phyloP scores from a whole-genome alignment of 2,888 invertebrate genomes.

The Hirtodrosophila duncani region DNA sequence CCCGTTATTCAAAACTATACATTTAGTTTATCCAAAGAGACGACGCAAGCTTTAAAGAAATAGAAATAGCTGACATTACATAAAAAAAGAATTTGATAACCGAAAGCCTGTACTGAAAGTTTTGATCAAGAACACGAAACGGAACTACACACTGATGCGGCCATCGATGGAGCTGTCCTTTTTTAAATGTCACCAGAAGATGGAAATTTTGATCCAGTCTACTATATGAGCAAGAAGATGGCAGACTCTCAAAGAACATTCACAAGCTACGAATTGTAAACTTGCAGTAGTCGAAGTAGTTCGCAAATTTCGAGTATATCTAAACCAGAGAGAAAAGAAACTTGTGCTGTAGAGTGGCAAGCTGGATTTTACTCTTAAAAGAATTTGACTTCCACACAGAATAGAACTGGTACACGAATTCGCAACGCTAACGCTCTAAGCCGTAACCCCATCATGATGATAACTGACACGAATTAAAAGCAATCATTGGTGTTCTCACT shows the following conservation, averaged over 20 bases:
- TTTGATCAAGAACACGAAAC: neutral
- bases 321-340: neutral
- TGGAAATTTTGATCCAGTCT: neutral
- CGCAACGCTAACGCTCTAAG: too few species aligned
- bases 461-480: too few species aligned
- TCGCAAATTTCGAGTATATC: neutral
- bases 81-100: too few species aligned
- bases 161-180: neutral
- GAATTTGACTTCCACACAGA: neutral
- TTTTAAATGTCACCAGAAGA: neutral
- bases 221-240: neutral
- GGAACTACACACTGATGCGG: neutral
- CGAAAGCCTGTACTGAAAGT: neutral
- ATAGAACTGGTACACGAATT: too few species aligned
- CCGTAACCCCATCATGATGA: too few species aligned
- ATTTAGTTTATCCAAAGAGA: too few species aligned
- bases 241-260: neutral
- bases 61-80: too few species aligned
- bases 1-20: too few species aligned
- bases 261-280: too few species aligned
- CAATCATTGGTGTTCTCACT: too few species aligned
- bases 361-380: neutral
- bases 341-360: neutral
- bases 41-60: too few species aligned
- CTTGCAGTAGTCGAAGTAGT: too few species aligned